Evolutionary conservation across 2,797 vertebrate species (phyloP), one percentile per base, ranked within the genome.

Genomic region (Acestrorhynchus altus): DNA sequence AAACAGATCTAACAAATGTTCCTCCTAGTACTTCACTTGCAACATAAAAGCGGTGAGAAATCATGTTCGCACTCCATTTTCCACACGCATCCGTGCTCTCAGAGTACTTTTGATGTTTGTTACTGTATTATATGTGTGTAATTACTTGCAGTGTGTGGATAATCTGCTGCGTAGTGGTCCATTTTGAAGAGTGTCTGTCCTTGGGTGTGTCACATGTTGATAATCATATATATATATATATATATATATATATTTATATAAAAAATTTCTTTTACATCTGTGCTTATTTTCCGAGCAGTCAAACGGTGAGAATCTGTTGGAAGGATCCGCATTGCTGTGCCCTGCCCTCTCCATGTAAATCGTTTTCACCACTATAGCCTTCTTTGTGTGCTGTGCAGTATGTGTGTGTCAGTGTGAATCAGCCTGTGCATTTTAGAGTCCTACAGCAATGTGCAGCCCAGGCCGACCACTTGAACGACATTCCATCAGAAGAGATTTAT

Each of bases 401-500:
- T 57, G 70, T 61, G 18, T 31, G 47, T 60, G 42, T 83, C 61
- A 54, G 57, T 59, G 26, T 46, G 76, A 77, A 80, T 68, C 67
- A 68, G 77, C 52, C 64, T 86, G 86, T 87, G 86, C 87, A 87
- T 89, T 86, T 84, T 82, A 81, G 85, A 89, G 85, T 88, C 90
- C 84, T 91, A 90, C 89, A 91, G 91, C 90, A 90, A 89, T 76
- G 89, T 87, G 87, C 89, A 89, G 90, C 28, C 35, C 88, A 90
- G 90, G 92, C 90, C 89, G 82, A 89, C 84, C 89, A 1, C 18
- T 85, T 76, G 87, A 92, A 91, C 88, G 86, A 59, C 39, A 88
- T 88, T 92, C 90, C 90, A 91, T 92, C 91, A 92, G 90, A 90
- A 88, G 90, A 93, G 91, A 93, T 93, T 93, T 93, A 94, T 93